phyloP scores from a whole-genome alignment of 2,888 invertebrate genomes.

The Hydriomena furcata region DNA sequence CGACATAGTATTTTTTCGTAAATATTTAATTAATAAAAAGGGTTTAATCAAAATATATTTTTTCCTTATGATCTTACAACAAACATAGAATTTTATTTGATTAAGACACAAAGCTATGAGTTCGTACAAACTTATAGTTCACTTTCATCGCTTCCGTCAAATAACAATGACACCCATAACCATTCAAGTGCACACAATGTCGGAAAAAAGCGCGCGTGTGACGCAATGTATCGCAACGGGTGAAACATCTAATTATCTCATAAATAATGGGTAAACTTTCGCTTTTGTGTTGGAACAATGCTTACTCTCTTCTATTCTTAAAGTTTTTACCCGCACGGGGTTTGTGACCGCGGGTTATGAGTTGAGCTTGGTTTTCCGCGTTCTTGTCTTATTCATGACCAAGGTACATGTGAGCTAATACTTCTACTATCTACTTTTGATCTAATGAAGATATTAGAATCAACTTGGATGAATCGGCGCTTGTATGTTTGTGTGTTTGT shows the following conservation, averaged over 20 bases:
- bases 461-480: no score
- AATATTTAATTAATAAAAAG: no score
- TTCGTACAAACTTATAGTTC: no score
- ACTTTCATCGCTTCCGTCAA: constrained; percentile 33
- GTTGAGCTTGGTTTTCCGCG: constrained; percentile 22
- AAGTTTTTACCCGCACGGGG: constrained; percentile 31
- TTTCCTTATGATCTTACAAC: no score
- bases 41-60: no score
- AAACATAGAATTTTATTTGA: no score
- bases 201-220: constrained; percentile 64
- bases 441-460: no score
- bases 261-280: constrained; percentile 77
- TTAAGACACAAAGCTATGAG: background rate
- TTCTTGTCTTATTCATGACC: constrained; percentile 7
- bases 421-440: no score
- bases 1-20: no score
- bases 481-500: no score
- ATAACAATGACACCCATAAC: constrained; percentile 32
- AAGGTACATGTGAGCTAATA: no score
- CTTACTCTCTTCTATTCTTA: constrained; percentile 47
- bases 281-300: constrained; percentile 80
- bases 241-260: constrained; percentile 81
- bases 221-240: constrained; percentile 65
- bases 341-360: constrained; percentile 27
- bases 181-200: constrained; percentile 66